These are phyloP conservation scores for Clivina fossor DNA, from an alignment of 2,888 invertebrate species.

Conservation along the genomic window DNA sequence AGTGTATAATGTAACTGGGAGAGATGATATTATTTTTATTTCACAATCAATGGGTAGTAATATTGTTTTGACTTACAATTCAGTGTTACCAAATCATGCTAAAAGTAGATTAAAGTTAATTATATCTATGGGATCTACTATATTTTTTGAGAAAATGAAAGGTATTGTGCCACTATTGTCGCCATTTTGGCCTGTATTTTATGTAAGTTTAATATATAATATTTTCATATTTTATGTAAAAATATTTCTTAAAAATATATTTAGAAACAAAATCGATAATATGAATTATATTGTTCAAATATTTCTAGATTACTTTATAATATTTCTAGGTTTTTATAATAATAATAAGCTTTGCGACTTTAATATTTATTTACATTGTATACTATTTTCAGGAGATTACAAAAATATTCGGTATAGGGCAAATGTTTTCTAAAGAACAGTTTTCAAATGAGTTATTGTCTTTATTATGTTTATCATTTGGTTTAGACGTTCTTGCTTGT, in stretches of 20 bases:
- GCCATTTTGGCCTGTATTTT: slow-evolving; percentile 9
- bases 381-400: not conserved
- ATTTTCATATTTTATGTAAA: too few species aligned
- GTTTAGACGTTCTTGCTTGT: slow-evolving; percentile 62
- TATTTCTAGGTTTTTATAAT: too few species aligned
- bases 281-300: too few species aligned
- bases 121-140: slow-evolving; percentile 67
- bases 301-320: too few species aligned
- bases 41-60: slow-evolving; percentile 91
- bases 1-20: slow-evolving; percentile 44
- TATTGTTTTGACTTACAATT: slow-evolving; percentile 67
- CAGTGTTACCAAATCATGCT: slow-evolving; percentile 69
- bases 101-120: slow-evolving; percentile 65
- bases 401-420: slow-evolving; percentile 52
- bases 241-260: too few species aligned
- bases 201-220: slow-evolving; percentile 12
- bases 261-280: too few species aligned
- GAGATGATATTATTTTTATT: slow-evolving; percentile 64
- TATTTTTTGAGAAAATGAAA: slow-evolving; percentile 59
- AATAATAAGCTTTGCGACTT: too few species aligned
- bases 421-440: slow-evolving; percentile 66
- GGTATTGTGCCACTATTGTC: slow-evolving; percentile 47
- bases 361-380: too few species aligned
- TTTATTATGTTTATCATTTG: slow-evolving; percentile 59
- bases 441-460: slow-evolving; percentile 60